These are phyloP conservation scores for Bos javanicus DNA, from an alignment of 2,113 vertebrate genomes.

Conservation along the genomic window DNA sequence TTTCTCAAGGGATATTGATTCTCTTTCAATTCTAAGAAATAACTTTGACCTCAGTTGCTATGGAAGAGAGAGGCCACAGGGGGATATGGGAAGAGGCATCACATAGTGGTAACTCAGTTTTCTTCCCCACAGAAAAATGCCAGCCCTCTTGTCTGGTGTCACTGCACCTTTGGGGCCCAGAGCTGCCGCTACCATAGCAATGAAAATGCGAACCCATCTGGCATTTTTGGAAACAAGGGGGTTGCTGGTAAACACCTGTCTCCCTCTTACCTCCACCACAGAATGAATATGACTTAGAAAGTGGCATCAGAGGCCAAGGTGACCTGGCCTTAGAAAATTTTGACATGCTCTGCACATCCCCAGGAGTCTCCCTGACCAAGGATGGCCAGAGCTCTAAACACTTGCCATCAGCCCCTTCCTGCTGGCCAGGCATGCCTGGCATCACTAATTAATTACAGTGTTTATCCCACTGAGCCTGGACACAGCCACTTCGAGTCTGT, in stretches of 20 bases:
- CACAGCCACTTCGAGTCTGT: not conserved
- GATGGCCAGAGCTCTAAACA: not conserved
- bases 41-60: constrained; percentile 67
- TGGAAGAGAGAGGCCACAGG: constrained; percentile 31
- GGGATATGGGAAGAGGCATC: constrained; percentile 43
- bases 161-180: not conserved
- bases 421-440: not conserved
- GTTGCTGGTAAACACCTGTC: not conserved
- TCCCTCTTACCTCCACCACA: not conserved
- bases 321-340: not conserved
- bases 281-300: constrained; percentile 2
- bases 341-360: not conserved
- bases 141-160: constrained; percentile 52
- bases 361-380: not conserved
- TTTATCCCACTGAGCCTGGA: not conserved
- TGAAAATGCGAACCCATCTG: constrained; percentile 14
- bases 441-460: not conserved
- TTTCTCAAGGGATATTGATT: constrained; percentile 73
- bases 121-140: constrained; percentile 35
- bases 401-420: not conserved
- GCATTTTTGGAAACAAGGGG: constrained; percentile 29
- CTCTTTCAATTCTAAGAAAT: constrained; percentile 69
- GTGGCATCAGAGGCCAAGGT: not conserved
- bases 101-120: constrained; percentile 45
- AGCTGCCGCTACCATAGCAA: constrained; percentile 22